phyloP scores from a whole-genome alignment of 2,113 vertebrate genomes.

The Oreocharis arfaki region DNA sequence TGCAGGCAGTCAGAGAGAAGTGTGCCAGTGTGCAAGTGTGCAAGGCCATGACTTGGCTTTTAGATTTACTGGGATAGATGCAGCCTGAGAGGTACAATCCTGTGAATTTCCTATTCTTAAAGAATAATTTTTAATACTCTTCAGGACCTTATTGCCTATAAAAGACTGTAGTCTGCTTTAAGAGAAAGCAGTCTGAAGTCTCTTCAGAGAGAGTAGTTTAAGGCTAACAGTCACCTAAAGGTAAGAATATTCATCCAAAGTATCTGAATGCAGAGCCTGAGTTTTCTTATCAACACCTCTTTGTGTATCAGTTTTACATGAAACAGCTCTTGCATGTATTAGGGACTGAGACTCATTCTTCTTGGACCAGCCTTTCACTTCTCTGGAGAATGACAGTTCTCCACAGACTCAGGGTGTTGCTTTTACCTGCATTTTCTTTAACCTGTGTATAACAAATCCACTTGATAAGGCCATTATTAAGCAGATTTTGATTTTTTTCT shows the following conservation, averaged over 20 bases:
- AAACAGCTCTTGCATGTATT: not conserved
- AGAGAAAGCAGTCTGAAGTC: not conserved
- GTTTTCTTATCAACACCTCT: not conserved
- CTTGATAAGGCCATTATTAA: not conserved
- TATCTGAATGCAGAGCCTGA: not conserved
- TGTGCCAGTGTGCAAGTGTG: rapidly evolving
- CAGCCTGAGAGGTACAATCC: not conserved
- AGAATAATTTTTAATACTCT: not conserved
- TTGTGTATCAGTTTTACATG: not conserved
- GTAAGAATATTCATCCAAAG: not conserved
- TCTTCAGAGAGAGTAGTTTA: not conserved
- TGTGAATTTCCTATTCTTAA: not conserved
- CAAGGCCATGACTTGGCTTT: not conserved
- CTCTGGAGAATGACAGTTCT: not conserved
- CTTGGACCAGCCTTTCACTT: not conserved
- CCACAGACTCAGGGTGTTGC: rapidly evolving
- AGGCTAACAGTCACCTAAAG: not conserved
- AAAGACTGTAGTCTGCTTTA: not conserved
- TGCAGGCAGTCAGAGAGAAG: not conserved
- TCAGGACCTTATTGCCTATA: not conserved
- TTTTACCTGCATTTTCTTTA: not conserved
- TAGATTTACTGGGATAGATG: not conserved
- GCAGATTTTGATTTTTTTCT: not conserved
- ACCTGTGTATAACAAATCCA: not conserved
- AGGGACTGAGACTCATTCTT: not conserved